phyloP scores from a whole-genome alignment of 2,888 invertebrate species.

The Andrena bucephala region DNA sequence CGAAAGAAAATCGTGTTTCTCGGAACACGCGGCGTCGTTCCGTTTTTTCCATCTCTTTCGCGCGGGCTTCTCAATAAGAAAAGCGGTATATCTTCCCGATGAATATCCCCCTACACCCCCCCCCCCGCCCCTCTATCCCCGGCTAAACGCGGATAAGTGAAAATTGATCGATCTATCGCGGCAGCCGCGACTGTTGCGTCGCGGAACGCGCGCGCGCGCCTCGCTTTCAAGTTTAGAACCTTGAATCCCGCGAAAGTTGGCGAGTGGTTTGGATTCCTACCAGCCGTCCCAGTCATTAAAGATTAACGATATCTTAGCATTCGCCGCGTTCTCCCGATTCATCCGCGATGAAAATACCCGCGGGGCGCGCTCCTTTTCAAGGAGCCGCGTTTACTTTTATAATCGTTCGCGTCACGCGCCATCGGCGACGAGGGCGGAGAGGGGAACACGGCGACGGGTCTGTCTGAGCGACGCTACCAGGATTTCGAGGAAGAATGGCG shows the following conservation, averaged over 20 bases:
- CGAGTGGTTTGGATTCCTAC: constrained; percentile 57
- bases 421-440: neutral
- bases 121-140: neutral
- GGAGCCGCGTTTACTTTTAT: too few relatives aligned
- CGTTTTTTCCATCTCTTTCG: constrained; percentile 2
- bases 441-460: neutral
- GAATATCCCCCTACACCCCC: neutral
- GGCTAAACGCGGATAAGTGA: constrained; percentile 2
- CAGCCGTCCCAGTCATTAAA: constrained; percentile 61
- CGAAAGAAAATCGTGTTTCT: constrained; percentile 52
- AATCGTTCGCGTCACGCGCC: too few relatives aligned
- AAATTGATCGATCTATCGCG: constrained; percentile 34
- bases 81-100: neutral
- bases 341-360: constrained; percentile 24
- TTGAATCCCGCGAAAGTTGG: constrained; percentile 60
- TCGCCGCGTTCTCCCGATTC: constrained; percentile 25
- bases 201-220: neutral
- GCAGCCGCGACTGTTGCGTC: neutral
- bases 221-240: constrained; percentile 50
- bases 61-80: constrained; percentile 32
- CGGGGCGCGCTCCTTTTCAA: too few relatives aligned
- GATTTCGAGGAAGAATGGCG: neutral
- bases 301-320: constrained; percentile 39
- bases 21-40: constrained; percentile 22
- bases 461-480: neutral